Base-by-base conservation (phyloP, 1,140 invertebrate genomes). In the Ptiloglossa arizonensis region DNA sequence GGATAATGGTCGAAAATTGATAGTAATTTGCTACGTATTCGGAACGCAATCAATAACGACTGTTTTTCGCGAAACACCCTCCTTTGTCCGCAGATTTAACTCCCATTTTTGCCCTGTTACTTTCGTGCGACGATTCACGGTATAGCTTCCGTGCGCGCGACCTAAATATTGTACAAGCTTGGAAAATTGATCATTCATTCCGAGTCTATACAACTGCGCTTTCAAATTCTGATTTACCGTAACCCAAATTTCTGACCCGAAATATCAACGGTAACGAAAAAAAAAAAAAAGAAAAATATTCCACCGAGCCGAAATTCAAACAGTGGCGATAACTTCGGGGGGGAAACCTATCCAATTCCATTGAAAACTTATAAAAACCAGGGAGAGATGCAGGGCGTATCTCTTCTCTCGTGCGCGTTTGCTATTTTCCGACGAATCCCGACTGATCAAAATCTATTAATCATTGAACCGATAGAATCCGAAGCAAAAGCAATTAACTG, bases 111-210 rank as follows among this genome's bases (percentile, higher is more conserved):
- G 13, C 22, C 35, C 24, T 22, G 38, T 75, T 67, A 46, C 5
- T 50, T 29, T 27, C 27, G 15, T 41, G 50, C n/a, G 41, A 22
- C 70, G n/a, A 41, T 63, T 52, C 17, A 19, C 19, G 19, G 11
- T 59, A n/a, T 22, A 59, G 11, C 9, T 15, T 48, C 19, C 41
- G 17, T 32, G 29, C 29, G 0, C 24, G 50, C 11, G 54, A 76
- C 54, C 64, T n/a, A 60, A 69, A 76, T 69, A 69, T 76, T 27
- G 13, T 4, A 2, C 48, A 9, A 59, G 19, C 13, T 19, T 15
- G 41, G 17, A 50, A 60, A 75, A 41, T 48, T 75, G 44, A 62
- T 72, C 70, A 63, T 54, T 73, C 46, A 5, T 29, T 29, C 38
- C n/a, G 17, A 13, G 5, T 8, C 46, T 5, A 44, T 22, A n/a